A percentile compares a stretch with the other conserved stretches of the same genome.
Evolutionary conservation across 2,888 invertebrate genomes (phyloP).

Genomic region (Teinopalpus imperialis): DNA sequence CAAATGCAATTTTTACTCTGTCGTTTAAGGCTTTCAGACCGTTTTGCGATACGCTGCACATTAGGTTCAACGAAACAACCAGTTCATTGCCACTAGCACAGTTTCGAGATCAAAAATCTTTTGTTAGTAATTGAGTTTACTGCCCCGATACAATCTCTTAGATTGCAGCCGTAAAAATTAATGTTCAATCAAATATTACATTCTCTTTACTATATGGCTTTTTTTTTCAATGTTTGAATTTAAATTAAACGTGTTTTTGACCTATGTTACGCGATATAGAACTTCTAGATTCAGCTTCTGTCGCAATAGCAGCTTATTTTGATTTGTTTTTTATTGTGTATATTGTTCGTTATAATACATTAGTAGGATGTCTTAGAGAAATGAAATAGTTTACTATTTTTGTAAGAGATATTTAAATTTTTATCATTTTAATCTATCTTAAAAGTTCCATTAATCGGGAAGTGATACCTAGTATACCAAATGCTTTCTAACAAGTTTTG

Average conservation of each 20-base stretch:
- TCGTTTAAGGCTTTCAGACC: conserved; percentile 6
- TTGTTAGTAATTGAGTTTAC: conserved; percentile 14
- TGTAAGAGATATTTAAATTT: too few species aligned
- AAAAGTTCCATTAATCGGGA: too few species aligned
- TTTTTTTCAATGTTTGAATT: background rate
- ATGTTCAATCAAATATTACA: background rate
- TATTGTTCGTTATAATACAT: too few species aligned
- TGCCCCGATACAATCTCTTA: conserved; percentile 4
- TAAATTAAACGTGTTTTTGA: too few species aligned
- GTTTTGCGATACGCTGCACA: conserved; percentile 13
- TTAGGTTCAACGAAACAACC: background rate
- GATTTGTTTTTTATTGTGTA: too few species aligned
- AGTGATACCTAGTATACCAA: background rate
- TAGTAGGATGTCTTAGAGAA: too few species aligned
- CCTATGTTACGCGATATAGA: too few species aligned
- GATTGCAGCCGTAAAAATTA: background rate
- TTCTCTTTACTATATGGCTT: background rate
- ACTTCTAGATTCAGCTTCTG: too few species aligned
- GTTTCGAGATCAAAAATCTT: conserved; percentile 17
- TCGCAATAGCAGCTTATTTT: background rate
- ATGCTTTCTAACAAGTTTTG: conserved; percentile 22
- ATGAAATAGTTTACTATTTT: too few species aligned
- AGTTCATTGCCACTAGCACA: conserved; percentile 22
- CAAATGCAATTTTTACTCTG: conserved; percentile 20
- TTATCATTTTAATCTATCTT: too few species aligned